phyloP scores from a whole-genome alignment of 2,797 vertebrate species.

The Malacoraja senta region DNA sequence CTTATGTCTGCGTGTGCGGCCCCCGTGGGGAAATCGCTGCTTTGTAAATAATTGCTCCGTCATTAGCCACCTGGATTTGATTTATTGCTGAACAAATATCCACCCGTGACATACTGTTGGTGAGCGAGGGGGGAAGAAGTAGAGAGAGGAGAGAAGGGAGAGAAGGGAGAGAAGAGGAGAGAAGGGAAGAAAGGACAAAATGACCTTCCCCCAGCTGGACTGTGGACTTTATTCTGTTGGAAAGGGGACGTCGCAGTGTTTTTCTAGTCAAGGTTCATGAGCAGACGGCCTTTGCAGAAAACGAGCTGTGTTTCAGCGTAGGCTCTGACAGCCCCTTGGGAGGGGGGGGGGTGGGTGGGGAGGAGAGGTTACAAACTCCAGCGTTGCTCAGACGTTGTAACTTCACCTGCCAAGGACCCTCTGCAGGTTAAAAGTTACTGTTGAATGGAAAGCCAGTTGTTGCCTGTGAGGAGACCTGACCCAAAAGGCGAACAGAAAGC shows the following conservation, averaged over 20 bases:
- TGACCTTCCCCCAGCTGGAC: background rate
- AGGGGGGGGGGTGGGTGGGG: too few species aligned
- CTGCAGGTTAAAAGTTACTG: conserved; percentile 16
- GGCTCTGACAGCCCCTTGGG: background rate
- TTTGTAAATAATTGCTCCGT: conserved; percentile 21
- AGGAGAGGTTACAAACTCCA: background rate
- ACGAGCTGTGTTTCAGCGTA: background rate
- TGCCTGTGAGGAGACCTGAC: background rate
- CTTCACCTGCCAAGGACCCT: conserved; percentile 29
- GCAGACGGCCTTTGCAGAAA: conserved; percentile 14
- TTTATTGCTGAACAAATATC: conserved; percentile 22
- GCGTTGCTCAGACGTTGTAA: background rate
- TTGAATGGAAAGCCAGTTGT: conserved; percentile 31
- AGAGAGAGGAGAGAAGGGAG: background rate
- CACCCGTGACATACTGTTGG: conserved; percentile 22
- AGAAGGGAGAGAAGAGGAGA: too few species aligned
- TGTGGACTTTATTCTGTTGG: conserved; percentile 26
- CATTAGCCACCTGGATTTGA: conserved; percentile 30
- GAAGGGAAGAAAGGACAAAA: too few species aligned
- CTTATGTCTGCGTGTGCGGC: background rate
- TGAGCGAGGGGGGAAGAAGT: background rate
- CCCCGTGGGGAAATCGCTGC: background rate
- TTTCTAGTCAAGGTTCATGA: conserved; percentile 28
- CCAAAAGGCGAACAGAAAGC: conserved; percentile 16
- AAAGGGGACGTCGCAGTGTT: background rate